A percentile compares a stretch with the other conserved stretches of the same genome.
Evolutionary conservation across 2,888 invertebrate genomes (phyloP).

Genomic region (Latrodectus hesperus): DNA sequence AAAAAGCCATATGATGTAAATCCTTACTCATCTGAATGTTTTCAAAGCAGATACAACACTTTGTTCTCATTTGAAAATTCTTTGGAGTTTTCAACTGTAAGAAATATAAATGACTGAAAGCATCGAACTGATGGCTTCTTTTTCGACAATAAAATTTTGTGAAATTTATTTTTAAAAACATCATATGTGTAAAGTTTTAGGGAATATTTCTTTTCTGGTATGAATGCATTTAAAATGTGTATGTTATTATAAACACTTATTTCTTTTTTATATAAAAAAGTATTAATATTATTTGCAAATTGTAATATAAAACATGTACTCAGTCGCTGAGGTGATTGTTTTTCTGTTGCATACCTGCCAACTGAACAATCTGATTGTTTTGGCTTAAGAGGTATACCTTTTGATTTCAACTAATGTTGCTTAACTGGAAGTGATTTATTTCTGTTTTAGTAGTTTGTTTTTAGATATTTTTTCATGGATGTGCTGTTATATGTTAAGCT

Average conservation of each 20-base stretch:
- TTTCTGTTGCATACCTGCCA: constrained; percentile 67
- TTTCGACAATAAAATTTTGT: not conserved
- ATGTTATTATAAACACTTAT: constrained; percentile 1
- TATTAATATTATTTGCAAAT: constrained; percentile 7
- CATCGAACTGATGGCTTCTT: constrained; percentile 27
- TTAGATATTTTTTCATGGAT: not conserved
- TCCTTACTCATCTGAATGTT: constrained; percentile 63
- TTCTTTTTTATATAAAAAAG: not conserved
- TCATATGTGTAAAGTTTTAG: not conserved
- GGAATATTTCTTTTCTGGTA: constrained; percentile 3
- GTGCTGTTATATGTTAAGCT: not conserved
- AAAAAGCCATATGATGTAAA: constrained; percentile 46
- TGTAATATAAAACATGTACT: constrained; percentile 42
- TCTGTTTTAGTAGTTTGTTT: not conserved
- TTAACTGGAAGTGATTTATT: constrained; percentile 4
- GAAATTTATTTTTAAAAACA: too few relatives aligned
- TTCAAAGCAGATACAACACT: not conserved
- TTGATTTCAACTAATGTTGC: constrained; percentile 29
- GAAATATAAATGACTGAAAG: constrained; percentile 22
- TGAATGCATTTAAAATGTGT: constrained; percentile 10
- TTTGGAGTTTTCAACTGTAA: too few relatives aligned
- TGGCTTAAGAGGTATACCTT: constrained; percentile 65
- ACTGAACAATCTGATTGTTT: constrained; percentile 53
- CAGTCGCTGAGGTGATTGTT: constrained; percentile 62
- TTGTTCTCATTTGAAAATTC: not conserved